Base-by-base conservation (phyloP, 2,113 vertebrate genomes). In the Mastomys coucha region DNA sequence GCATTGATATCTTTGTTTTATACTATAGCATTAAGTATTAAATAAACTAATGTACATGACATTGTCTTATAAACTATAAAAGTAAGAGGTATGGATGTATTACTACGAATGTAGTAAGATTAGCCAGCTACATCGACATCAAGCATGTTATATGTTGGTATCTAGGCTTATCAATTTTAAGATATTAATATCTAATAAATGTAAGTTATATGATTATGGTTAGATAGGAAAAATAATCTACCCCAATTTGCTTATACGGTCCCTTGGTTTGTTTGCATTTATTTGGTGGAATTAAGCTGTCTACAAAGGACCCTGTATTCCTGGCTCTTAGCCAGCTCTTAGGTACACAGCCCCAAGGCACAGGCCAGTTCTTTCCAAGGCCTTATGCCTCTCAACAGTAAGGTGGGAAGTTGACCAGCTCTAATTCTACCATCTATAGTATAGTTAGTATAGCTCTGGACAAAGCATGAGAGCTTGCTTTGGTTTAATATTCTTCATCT, bases 341-440 rank as follows among this genome's bases (percentile, higher is more conserved):
- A 16, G 1, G n/a, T 28, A 19, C 28, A 76, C 31, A 49, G 14
- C 1, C 20, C 22, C 0, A 45, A 19, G 22, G 31, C 9, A 4
- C 3, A 58, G 11, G 42, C 12, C 0, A 2, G 22, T 82, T 10
- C 17, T 20, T 51, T 12, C 17, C 33, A 67, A 76, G 33, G 1
- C 26, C 80, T 56, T 4, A 28, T 31, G 51, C 7, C 24, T 56
- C 16, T 1, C 42, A 33, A 63, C 53, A 5, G 19, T 36, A 11
- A 39, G 45, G 56, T 3, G 26, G 49, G 84, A 69, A 67, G 22
- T 16, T 51, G 80, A 63, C n/a, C 4, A 17, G 39, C 3, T 31
- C 42, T 36, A 7, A 13, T n/a, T 72, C 36, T 28, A 2, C 17
- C 7, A 3, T 11, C 26, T 24, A 6, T 0, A 0, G 2, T 3